Conservation (phyloP, 30 jellyfish, hydroid and myxozoan genomes). For the Cassiopea xamachana region DNA sequence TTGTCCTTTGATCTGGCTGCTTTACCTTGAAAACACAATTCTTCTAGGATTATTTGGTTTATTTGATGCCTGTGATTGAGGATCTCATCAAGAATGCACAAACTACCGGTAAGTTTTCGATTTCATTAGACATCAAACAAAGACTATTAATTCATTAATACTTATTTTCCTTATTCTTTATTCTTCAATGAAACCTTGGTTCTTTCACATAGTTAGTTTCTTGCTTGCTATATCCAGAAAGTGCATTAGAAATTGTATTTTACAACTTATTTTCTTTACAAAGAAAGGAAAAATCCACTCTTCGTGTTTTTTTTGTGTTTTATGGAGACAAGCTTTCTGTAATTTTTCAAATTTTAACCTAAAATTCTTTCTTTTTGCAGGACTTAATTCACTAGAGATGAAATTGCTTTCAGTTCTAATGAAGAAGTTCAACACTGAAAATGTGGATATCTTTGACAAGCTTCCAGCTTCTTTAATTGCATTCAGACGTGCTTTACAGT, state of each 20-base stretch:
- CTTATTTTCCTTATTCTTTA: too few species aligned
- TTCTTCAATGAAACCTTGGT: too few species aligned
- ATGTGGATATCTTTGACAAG: conserved; percentile 53
- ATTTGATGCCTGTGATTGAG: conserved; percentile 44
- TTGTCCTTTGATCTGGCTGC: not conserved
- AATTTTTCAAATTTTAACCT: not conserved
- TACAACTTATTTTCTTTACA: too few species aligned
- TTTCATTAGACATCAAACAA: too few species aligned
- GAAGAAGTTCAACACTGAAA: conserved; percentile 40
- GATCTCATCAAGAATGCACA: conserved; percentile 42
- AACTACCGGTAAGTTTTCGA: conserved; percentile 20
- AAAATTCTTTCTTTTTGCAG: not conserved
- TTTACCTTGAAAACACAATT: not conserved
- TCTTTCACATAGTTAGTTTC: too few species aligned
- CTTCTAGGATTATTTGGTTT: conserved; percentile 44
- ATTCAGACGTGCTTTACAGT: conserved; percentile 42
- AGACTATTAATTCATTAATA: not conserved
- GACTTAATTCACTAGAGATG: conserved; percentile 14
- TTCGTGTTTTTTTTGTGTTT: too few species aligned
- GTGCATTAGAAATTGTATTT: too few species aligned
- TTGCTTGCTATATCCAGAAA: too few species aligned
- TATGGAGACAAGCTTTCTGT: too few species aligned
- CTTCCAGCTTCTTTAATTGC: conserved; percentile 34
- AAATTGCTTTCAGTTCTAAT: conserved; percentile 26
- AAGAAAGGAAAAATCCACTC: too few species aligned